Evolutionary conservation across 1,140 invertebrate genomes (phyloP).

Genomic region (Neodiprion virginianus): DNA sequence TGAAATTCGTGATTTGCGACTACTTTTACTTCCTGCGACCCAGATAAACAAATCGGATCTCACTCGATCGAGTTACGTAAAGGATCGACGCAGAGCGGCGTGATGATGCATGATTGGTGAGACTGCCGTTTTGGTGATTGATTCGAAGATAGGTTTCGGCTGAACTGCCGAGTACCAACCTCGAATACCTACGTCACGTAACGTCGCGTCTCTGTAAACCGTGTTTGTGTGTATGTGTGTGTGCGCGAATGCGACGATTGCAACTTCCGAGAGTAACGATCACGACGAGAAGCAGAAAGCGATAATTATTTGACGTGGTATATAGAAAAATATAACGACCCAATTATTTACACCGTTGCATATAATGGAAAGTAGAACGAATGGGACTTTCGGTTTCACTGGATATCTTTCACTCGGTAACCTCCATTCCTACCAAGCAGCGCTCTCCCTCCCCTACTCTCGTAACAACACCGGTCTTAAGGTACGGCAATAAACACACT

Average conservation of each 20-base stretch:
- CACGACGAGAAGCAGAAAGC: background rate
- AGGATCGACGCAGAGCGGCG: background rate
- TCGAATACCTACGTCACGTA: background rate
- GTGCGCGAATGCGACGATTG: background rate
- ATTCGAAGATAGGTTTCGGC: too few relatives aligned
- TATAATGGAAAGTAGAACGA: constrained; percentile 41
- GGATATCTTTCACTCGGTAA: constrained; percentile 32
- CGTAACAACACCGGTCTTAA: too few relatives aligned
- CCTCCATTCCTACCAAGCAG: constrained; percentile 4
- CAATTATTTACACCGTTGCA: constrained; percentile 27
- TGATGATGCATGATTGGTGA: too few relatives aligned
- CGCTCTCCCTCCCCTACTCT: too few relatives aligned
- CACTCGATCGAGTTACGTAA: constrained; percentile 1
- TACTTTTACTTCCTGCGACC: constrained; percentile 1
- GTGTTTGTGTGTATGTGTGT: background rate
- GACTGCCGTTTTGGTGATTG: too few relatives aligned
- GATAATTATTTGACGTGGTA: background rate
- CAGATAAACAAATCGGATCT: constrained; percentile 8
- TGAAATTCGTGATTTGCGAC: background rate
- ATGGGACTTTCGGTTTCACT: constrained; percentile 42
- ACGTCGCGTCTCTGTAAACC: background rate
- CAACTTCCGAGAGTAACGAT: background rate
- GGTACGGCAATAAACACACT: too few relatives aligned
- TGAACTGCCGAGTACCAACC: background rate
- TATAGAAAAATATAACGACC: constrained; percentile 25